Conservation (phyloP, 2,797 vertebrate genomes). For the Squalus acanthias region DNA sequence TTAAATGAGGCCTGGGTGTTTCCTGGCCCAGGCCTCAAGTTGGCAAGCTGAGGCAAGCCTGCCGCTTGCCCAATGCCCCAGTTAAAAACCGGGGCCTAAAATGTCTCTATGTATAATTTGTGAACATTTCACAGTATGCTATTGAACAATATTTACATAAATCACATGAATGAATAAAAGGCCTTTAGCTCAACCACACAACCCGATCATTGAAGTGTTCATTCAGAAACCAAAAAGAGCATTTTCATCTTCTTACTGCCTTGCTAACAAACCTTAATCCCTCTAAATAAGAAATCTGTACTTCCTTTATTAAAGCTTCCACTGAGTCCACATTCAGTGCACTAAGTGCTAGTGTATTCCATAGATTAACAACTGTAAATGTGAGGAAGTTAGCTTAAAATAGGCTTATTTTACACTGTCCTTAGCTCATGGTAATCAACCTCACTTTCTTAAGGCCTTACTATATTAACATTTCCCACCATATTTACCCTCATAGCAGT, state of each 20-base stretch:
- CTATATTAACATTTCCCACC: background rate
- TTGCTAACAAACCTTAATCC: conserved; percentile 3
- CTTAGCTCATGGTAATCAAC: background rate
- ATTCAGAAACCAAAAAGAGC: background rate
- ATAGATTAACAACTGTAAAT: background rate
- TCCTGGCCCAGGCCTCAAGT: background rate
- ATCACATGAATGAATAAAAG: conserved; percentile 21
- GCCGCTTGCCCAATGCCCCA: background rate
- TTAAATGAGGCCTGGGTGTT: background rate
- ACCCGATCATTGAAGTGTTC: background rate
- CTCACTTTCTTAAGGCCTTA: conserved; percentile 6
- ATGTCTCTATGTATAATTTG: background rate
- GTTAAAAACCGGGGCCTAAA: background rate
- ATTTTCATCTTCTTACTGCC: conserved; percentile 15
- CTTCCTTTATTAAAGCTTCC: conserved; percentile 19
- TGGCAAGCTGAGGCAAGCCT: background rate
- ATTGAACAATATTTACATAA: background rate
- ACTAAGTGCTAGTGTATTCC: background rate
- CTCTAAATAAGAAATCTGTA: conserved; percentile 30
- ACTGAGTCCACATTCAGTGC: conserved; percentile 17
- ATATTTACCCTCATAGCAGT: background rate
- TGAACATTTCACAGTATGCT: background rate
- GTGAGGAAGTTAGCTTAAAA: background rate
- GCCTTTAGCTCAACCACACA: background rate
- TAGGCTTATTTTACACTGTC: background rate